These are phyloP conservation scores for Lasioglossum oenotherae DNA, from an alignment of 2,888 invertebrate species.

Conservation along the genomic window DNA sequence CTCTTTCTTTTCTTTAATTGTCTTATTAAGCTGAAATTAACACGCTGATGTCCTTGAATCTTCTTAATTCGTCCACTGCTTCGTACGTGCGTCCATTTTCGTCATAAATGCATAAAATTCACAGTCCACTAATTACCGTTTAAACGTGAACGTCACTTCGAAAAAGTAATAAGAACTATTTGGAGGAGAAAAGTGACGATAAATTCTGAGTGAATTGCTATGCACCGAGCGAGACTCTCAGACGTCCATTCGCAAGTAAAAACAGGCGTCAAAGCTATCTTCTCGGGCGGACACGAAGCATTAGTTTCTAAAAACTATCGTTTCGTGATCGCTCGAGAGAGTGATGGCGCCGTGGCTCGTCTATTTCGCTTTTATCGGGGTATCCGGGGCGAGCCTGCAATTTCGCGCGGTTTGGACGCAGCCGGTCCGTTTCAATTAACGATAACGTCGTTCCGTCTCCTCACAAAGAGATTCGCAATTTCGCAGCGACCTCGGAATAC, in stretches of 20 bases:
- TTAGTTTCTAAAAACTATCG: constrained; percentile 20
- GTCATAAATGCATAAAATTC: too few species aligned
- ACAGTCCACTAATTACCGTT: too few species aligned
- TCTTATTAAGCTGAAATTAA: too few species aligned
- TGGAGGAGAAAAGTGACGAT: background rate
- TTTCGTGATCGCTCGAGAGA: constrained; percentile 31
- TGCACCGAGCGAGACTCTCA: background rate
- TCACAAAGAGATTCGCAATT: constrained; percentile 75
- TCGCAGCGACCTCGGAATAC: constrained; percentile 56
- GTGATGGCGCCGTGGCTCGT: constrained; percentile 43
- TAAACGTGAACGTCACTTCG: too few species aligned
- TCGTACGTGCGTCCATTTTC: too few species aligned
- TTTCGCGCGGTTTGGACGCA: constrained; percentile 74
- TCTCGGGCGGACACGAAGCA: background rate
- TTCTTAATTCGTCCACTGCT: too few species aligned
- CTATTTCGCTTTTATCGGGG: constrained; percentile 64
- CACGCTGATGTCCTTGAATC: too few species aligned
- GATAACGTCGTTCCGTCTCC: constrained; percentile 73
- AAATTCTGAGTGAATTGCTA: background rate
- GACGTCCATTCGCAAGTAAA: background rate
- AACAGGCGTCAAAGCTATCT: background rate
- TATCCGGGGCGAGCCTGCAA: constrained; percentile 54
- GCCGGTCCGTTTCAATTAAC: constrained; percentile 77
- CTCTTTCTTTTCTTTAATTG: too few species aligned
- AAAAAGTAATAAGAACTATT: background rate